Conservation (phyloP, 53 echinoderm and acorn worm species). For the Patiria pectinifera region DNA sequence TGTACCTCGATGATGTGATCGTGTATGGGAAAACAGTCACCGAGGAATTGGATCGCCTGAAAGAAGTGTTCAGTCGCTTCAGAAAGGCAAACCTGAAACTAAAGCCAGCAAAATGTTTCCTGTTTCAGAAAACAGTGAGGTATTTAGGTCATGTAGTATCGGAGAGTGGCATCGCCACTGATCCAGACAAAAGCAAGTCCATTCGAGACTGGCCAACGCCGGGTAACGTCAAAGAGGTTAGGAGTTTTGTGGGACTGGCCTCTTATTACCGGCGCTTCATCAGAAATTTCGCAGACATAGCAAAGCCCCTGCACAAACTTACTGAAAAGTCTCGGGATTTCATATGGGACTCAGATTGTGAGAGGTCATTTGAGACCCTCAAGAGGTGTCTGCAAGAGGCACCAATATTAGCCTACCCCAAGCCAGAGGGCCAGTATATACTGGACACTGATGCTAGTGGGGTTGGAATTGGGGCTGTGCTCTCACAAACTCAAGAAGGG, state of each 20-base stretch:
- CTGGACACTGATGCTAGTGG: too few species aligned
- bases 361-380: too few species aligned
- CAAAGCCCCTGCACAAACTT: too few species aligned
- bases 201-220: constrained; percentile 23
- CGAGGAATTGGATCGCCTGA: constrained; percentile 23
- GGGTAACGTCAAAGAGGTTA: constrained; percentile 12
- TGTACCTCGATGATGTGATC: constrained; percentile 51
- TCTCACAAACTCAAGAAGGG: too few species aligned
- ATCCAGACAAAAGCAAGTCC: background rate
- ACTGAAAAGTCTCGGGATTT: too few species aligned
- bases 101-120: constrained; percentile 54
- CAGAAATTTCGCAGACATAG: too few species aligned
- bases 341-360: too few species aligned
- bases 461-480: too few species aligned
- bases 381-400: too few species aligned
- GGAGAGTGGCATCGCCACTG: constrained; percentile 12
- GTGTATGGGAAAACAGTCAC: constrained; percentile 21
- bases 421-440: too few species aligned
- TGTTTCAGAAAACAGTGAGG: too few species aligned
- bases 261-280: constrained; percentile 57
- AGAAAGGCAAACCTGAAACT: constrained; percentile 22
- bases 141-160: constrained; percentile 42
- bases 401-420: too few species aligned
- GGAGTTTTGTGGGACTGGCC: constrained; percentile 56
- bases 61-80: constrained; percentile 22